Conservation (phyloP, 2,888 invertebrate species). For the Agrilus biguttatus region DNA sequence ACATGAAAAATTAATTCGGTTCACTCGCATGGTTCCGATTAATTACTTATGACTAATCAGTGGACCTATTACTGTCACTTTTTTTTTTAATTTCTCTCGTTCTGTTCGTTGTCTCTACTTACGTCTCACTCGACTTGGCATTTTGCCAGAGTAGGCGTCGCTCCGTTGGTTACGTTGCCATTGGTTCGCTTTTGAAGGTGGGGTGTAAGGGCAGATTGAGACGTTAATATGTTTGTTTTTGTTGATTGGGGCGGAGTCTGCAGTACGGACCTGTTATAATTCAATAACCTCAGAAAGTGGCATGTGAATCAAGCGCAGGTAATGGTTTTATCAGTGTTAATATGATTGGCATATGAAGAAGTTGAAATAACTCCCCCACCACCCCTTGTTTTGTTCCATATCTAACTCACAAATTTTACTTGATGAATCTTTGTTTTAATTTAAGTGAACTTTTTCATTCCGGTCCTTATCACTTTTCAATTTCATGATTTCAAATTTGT, state of each 20-base stretch:
- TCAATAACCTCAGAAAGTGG: constrained; percentile 24
- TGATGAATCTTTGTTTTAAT: no score
- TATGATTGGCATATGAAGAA: constrained; percentile 2
- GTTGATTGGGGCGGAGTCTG: constrained; percentile 24
- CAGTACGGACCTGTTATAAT: constrained; percentile 23
- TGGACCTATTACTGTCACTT: no score
- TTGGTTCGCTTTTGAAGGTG: constrained; percentile 18
- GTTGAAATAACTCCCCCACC: not conserved
- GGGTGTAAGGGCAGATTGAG: constrained; percentile 24
- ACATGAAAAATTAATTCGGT: no score
- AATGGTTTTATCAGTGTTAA: constrained; percentile 28
- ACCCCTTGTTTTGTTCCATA: no score
- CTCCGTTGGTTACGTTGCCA: constrained; percentile 7
- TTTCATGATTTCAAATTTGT: no score
- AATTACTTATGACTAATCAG: no score
- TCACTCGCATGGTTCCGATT: no score
- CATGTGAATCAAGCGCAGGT: constrained; percentile 27
- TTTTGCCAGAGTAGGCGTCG: constrained; percentile 24
- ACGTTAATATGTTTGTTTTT: constrained; percentile 35
- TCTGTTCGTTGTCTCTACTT: constrained; percentile 5
- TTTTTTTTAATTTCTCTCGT: not conserved
- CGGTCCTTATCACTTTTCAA: no score
- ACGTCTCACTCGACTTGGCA: constrained; percentile 23
- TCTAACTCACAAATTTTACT: no score
- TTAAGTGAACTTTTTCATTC: no score